Conservation (phyloP, 2,113 vertebrate species). For the Callipepla californica region DNA sequence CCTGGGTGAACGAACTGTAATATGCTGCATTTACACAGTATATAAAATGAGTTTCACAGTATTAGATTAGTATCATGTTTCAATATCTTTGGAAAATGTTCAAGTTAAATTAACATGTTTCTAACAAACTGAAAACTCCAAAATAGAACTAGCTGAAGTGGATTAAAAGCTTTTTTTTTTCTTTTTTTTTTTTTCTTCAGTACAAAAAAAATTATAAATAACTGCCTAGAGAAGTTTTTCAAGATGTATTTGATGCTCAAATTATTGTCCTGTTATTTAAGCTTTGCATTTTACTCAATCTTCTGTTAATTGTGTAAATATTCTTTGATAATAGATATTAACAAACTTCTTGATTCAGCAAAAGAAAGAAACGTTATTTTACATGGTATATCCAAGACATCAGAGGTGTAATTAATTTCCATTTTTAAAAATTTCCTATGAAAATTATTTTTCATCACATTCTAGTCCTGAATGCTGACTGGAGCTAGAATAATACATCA, state of each 20-base stretch:
- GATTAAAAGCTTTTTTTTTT: not conserved
- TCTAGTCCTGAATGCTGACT: conserved; percentile 15
- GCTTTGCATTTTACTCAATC: not conserved
- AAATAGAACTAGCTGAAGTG: not conserved
- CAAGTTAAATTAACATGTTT: not conserved
- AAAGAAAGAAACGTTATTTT: not conserved
- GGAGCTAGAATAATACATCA: conserved; percentile 40
- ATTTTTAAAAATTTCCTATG: not conserved
- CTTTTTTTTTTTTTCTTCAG: not conserved
- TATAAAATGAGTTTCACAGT: not conserved
- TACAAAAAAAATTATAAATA: not conserved
- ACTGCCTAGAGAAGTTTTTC: not conserved
- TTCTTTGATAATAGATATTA: not conserved
- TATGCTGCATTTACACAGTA: not conserved
- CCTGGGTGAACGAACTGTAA: not conserved
- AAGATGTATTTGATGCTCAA: not conserved
- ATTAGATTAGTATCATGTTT: not conserved
- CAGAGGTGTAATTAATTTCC: conserved; percentile 20
- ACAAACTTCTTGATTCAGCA: not conserved
- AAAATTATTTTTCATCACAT: conserved; percentile 24
- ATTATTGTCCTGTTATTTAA: not conserved
- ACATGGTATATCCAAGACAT: not conserved
- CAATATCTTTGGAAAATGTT: not conserved
- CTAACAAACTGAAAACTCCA: not conserved
- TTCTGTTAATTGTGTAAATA: not conserved